phyloP scores from a whole-genome alignment of 2,797 vertebrate species.

The Scyliorhinus canicula region DNA sequence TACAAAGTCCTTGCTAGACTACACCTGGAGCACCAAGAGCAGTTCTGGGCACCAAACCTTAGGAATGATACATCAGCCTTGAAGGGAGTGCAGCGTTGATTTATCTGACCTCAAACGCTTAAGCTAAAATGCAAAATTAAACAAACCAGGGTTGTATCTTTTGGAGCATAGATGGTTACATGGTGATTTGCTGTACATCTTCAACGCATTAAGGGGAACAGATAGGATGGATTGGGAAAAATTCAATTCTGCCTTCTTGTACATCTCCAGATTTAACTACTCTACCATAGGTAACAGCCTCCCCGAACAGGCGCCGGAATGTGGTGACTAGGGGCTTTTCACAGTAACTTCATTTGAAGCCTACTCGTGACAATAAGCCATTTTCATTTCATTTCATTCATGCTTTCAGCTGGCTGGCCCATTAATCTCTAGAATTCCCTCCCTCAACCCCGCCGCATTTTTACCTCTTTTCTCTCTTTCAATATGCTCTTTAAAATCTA shows the following conservation, averaged over 20 bases:
- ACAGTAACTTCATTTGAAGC: too few species aligned
- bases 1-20: not conserved
- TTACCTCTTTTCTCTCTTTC: too few species aligned
- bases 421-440: too few species aligned
- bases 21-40: not conserved
- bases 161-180: not conserved
- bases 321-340: too few species aligned
- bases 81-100: not conserved
- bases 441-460: too few species aligned
- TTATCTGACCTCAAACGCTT: not conserved
- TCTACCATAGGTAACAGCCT: too few species aligned
- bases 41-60: not conserved
- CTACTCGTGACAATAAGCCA: too few species aligned
- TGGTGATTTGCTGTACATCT: not conserved
- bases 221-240: not conserved
- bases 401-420: too few species aligned
- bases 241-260: too few species aligned
- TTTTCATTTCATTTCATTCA: too few species aligned
- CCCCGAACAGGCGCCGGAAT: too few species aligned
- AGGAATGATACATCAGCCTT: not conserved
- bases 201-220: not conserved
- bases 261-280: too few species aligned
- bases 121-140: not conserved
- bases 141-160: not conserved
- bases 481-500: not conserved